Evolutionary conservation across 2,888 invertebrate species (phyloP), one percentile per base, ranked within the genome.

Genomic region (Glaucopsyche alexis): DNA sequence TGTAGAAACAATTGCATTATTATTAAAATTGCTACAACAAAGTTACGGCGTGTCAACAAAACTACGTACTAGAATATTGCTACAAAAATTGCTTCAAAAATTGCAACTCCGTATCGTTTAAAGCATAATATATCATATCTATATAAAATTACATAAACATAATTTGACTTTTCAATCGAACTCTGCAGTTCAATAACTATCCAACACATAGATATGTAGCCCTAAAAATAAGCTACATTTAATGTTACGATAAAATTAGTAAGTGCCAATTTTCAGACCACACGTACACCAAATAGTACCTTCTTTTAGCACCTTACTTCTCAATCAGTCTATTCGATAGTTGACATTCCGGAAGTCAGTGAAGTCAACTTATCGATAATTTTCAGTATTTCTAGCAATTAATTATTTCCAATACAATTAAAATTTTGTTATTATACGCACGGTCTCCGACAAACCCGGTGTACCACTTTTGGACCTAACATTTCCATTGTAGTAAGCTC

Each of bases 291-390:
- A 52, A 40, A 40, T 49, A 67, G 50, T 42, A 50, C 49, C 45
- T 14, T 19, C 42, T 40, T 52, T 75, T 29, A 76, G 76, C 76
- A 76, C 76, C 76, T 73, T 64, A 73, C 74, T 69, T 78, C 76
- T 77, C 78, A 78, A 78, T 86, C 85, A 85, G 85, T 85, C 86
- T 84, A 79, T 79, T 72, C 79, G 19, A 55, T 55, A 45, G 29
- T 8, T 19, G 64, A 65, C 7, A 14, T 5, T 38, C 4, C 64
- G 38, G 5, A 13, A 55, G 55, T 55, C 19, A 19, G 19, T 55
- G 55, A 55, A 16, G 55, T 9, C 19, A 55, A 29, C 4, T 16
- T 55, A 42, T 42, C 42, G 3, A 29, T 29, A 4, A 42, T 42
- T 42, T 42, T 42, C 42, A 42, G 42, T 1, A 42, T 42, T 42